Evolutionary conservation across 23 tunicate genomes (phyloP).

Genomic region (Aplidium turbinatum): DNA sequence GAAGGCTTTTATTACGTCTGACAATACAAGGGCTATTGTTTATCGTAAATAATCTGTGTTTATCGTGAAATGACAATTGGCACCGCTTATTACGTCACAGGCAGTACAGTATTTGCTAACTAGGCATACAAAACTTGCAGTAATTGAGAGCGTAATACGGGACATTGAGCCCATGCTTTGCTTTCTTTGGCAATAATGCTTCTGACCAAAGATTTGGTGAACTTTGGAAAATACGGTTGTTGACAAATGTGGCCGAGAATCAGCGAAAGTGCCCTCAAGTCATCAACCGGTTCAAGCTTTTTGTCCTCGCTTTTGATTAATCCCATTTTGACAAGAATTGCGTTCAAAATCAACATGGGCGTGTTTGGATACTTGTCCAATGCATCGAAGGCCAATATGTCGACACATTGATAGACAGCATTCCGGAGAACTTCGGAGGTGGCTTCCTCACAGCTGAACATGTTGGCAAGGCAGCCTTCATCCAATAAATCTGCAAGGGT

Average conservation of each 20-base stretch:
- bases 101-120: neutral
- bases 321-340: conserved; percentile 61
- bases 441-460: conserved; percentile 17
- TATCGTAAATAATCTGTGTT: too few relatives aligned
- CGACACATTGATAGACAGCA: conserved; percentile 58
- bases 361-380: conserved; percentile 68
- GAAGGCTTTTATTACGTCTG: too few relatives aligned
- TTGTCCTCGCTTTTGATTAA: conserved; percentile 77
- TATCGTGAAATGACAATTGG: too few relatives aligned
- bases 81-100: too few relatives aligned
- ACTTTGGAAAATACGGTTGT: conserved; percentile 66
- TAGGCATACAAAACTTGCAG: conserved; percentile 56
- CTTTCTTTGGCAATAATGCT: conserved; percentile 59
- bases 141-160: conserved; percentile 41
- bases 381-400: conserved; percentile 48
- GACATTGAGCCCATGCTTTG: conserved; percentile 33
- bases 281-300: conserved; percentile 26
- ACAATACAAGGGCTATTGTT: too few relatives aligned
- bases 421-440: conserved; percentile 16
- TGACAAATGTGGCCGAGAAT: conserved; percentile 55
- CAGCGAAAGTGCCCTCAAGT: conserved; percentile 36
- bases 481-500: conserved; percentile 19
- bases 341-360: conserved; percentile 64
- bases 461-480: conserved; percentile 28
- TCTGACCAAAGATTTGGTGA: conserved; percentile 39